These are phyloP conservation scores for Brachionus sp. DNA, from an alignment of 1,140 invertebrate genomes.

Conservation along the genomic window DNA sequence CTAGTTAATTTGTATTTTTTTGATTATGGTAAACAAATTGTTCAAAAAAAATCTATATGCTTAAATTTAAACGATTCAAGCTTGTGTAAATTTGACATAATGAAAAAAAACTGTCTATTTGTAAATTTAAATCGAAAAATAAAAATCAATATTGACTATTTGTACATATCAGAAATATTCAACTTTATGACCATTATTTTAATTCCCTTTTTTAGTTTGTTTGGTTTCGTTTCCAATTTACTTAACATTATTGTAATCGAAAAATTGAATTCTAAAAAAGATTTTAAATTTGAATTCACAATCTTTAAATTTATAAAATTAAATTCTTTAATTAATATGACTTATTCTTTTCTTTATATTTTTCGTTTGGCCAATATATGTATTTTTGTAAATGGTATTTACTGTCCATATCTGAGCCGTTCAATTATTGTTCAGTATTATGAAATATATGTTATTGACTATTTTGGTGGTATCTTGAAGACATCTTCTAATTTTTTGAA, in stretches of 20 bases:
- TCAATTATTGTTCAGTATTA: neutral
- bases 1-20: neutral
- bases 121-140: neutral
- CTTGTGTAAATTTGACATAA: neutral
- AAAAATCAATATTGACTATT: neutral
- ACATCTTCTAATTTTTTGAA: neutral
- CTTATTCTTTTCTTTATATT: neutral
- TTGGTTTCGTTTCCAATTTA: neutral
- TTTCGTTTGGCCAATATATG: neutral
- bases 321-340: neutral
- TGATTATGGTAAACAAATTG: neutral
- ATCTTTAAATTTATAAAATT: neutral
- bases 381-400: neutral
- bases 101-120: neutral
- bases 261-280: neutral
- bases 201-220: neutral
- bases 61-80: neutral
- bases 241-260: neutral
- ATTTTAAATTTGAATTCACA: neutral
- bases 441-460: neutral
- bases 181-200: neutral
- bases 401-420: neutral
- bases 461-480: neutral
- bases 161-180: neutral
- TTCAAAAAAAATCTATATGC: neutral